Evolutionary conservation across 1,140 invertebrate genomes (phyloP).

Genomic region (Rhagoletis pomonella): DNA sequence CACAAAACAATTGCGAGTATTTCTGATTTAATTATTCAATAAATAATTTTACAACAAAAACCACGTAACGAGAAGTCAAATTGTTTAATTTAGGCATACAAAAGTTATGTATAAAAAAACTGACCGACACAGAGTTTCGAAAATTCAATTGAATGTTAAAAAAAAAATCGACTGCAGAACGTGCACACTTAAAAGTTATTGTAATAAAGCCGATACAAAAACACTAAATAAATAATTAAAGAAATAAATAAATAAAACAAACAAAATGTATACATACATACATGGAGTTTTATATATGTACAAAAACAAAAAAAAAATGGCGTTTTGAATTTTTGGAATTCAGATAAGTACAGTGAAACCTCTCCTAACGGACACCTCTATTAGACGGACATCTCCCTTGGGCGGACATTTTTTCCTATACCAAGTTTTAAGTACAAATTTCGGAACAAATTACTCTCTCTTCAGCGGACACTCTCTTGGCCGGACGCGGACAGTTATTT

Average conservation of each 20-base stretch:
- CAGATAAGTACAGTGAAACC: no score
- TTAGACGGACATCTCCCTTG: no score
- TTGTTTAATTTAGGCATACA: neutral
- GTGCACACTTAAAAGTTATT: slow-evolving; percentile 29
- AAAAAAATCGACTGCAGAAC: neutral
- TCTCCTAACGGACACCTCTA: no score
- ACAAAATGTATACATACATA: slow-evolving; percentile 40
- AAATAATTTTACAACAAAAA: slow-evolving; percentile 51
- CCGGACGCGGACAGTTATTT: no score
- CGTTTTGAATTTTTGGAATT: slow-evolving; percentile 10
- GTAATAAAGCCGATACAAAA: slow-evolving; percentile 3
- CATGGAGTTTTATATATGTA: slow-evolving; percentile 52
- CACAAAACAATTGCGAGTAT: slow-evolving; percentile 24
- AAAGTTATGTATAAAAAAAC: neutral
- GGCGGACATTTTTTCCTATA: no score
- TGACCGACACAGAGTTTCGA: slow-evolving; percentile 21
- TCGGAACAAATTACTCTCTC: no score
- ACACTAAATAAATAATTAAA: neutral
- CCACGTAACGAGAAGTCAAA: neutral
- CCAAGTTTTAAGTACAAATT: no score
- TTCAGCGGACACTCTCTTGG: no score
- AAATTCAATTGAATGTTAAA: slow-evolving; percentile 40
- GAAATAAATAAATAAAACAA: slow-evolving; percentile 25
- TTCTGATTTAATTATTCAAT: slow-evolving; percentile 39
- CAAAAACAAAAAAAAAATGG: slow-evolving; percentile 28